phyloP scores from a whole-genome alignment of 2,888 invertebrate species.

The Agriotes lineatus region DNA sequence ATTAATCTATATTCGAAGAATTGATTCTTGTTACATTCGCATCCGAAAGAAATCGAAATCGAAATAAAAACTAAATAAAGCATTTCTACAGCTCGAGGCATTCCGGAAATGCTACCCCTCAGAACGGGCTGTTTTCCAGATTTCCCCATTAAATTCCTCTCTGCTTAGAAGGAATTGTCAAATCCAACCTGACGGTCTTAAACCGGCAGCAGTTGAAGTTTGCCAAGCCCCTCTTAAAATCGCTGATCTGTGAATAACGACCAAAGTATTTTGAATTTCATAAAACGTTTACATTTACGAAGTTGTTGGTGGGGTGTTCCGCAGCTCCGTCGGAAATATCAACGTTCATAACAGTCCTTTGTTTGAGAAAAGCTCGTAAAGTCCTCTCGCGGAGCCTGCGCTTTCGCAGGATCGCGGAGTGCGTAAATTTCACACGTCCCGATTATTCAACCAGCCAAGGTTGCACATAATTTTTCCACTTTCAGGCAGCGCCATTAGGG shows the following conservation, averaged over 20 bases:
- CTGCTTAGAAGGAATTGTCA: neutral
- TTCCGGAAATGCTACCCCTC: too few species aligned
- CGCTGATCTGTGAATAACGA: constrained; percentile 16
- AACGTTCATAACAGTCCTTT: neutral
- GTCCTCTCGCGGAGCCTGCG: neutral
- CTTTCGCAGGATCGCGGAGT: neutral
- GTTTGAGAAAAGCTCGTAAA: neutral
- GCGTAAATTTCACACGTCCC: neutral
- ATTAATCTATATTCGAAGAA: too few species aligned
- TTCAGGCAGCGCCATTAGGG: neutral
- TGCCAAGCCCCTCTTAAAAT: neutral
- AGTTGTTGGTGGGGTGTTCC: neutral
- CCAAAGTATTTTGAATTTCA: constrained; percentile 11
- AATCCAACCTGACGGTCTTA: constrained; percentile 11
- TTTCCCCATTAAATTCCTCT: neutral
- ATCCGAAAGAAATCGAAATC: too few species aligned
- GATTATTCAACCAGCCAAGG: neutral
- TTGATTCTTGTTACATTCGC: too few species aligned
- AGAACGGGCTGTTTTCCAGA: too few species aligned
- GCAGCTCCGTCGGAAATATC: neutral
- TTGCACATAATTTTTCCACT: neutral
- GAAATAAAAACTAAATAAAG: too few species aligned
- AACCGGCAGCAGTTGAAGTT: neutral
- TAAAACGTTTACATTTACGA: constrained; percentile 14
- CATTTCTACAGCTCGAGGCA: too few species aligned